These are phyloP conservation scores for Anthonomus grandis DNA, from an alignment of 1,140 invertebrate genomes.

Conservation along the genomic window DNA sequence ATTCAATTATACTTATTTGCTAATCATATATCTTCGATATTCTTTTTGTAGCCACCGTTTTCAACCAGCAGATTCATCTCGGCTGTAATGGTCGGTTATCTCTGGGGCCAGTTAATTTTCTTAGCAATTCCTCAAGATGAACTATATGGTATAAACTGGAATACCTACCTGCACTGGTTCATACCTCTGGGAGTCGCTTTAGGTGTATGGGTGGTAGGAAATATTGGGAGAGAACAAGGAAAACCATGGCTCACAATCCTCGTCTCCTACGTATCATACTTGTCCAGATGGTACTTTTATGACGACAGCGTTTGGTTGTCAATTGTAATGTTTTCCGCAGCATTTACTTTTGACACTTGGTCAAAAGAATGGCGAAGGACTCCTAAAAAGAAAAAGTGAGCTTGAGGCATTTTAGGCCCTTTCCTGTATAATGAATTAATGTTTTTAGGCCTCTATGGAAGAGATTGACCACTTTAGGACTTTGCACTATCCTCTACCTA, in stretches of 20 bases:
- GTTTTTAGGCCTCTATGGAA: slow-evolving; percentile 35
- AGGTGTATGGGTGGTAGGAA: slow-evolving; percentile 88
- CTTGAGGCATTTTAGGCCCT: not conserved
- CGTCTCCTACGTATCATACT: slow-evolving; percentile 65
- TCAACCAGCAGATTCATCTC: slow-evolving; percentile 73
- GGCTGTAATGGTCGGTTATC: slow-evolving; percentile 71
- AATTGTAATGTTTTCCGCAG: slow-evolving; percentile 60
- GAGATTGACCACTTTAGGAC: slow-evolving; percentile 54
- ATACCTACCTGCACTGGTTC: slow-evolving; percentile 62
- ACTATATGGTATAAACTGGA: slow-evolving; percentile 65
- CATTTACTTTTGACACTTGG: slow-evolving; percentile 66
- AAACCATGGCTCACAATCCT: slow-evolving; percentile 59
- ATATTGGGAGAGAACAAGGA: slow-evolving; percentile 72
- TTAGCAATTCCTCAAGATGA: slow-evolving; percentile 75
- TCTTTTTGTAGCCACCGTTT: slow-evolving; percentile 70
- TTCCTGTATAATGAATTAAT: not conserved
- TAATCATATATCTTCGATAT: no score
- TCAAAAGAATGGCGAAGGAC: slow-evolving; percentile 74
- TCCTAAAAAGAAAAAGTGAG: slow-evolving; percentile 52
- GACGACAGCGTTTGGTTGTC: slow-evolving; percentile 67
- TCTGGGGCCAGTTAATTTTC: slow-evolving; percentile 73
- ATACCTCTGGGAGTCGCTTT: slow-evolving; percentile 71
- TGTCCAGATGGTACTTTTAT: slow-evolving; percentile 60
- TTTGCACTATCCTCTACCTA: slow-evolving; percentile 66
- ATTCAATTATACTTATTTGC: no score